A percentile compares a stretch with the other conserved stretches of the same genome.
These are phyloP conservation scores for Desmodus rotundus DNA, from an alignment of 2,113 vertebrate genomes.

Conservation along the genomic window DNA sequence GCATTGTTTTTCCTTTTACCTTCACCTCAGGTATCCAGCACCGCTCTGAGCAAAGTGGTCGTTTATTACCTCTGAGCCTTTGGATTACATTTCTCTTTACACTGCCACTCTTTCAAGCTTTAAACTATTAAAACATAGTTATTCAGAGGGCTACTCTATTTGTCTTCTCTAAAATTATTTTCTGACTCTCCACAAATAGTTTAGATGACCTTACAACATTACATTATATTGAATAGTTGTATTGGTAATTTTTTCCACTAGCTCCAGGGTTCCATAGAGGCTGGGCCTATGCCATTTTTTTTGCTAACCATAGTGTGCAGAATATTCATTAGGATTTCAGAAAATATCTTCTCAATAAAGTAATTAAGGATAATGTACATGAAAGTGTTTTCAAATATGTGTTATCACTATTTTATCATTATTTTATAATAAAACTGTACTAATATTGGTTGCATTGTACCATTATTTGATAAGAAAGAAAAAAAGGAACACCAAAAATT, in stretches of 20 bases:
- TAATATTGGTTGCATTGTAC: neutral
- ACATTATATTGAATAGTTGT: neutral
- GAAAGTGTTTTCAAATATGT: neutral
- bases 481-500: neutral
- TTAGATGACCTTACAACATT: neutral
- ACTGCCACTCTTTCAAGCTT: neutral
- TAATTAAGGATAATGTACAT: neutral
- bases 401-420: neutral
- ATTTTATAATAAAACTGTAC: neutral
- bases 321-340: neutral
- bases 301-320: neutral
- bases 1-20: neutral
- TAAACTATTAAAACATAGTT: neutral
- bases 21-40: neutral
- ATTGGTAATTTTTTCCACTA: neutral
- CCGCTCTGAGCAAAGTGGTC: neutral
- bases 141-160: neutral
- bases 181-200: neutral
- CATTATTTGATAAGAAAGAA: neutral
- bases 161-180: neutral
- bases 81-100: neutral
- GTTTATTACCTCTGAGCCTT: neutral
- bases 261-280: neutral
- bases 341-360: neutral
- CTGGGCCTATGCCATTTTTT: neutral